Evolutionary conservation across 2,797 vertebrate species (phyloP).

Genomic region (Hyperoplus immaculatus): DNA sequence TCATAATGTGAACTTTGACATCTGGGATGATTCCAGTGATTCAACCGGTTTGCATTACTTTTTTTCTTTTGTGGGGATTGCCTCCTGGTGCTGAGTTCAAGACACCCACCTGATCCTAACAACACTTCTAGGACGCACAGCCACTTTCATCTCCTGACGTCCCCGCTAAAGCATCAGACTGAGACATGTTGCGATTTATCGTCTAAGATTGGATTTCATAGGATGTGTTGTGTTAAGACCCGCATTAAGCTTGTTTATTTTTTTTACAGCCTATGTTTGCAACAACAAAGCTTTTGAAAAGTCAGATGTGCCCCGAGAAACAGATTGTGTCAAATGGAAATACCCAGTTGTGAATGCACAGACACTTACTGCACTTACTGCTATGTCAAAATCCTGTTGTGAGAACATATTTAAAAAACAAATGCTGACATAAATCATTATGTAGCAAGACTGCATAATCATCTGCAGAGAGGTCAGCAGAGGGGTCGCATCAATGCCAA

Average conservation of each 20-base stretch:
- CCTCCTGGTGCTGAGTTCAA: background rate
- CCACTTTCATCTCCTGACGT: slow-evolving; percentile 1
- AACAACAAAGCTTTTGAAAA: slow-evolving; percentile 58
- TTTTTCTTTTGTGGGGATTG: slow-evolving; percentile 12
- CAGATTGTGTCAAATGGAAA: slow-evolving; percentile 53
- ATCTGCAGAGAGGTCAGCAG: slow-evolving; percentile 9
- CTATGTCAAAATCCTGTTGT: slow-evolving; percentile 44
- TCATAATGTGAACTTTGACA: slow-evolving; percentile 39
- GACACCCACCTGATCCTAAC: background rate
- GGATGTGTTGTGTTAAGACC: slow-evolving; percentile 78
- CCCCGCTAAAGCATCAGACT: slow-evolving; percentile 42
- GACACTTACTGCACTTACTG: slow-evolving; percentile 16
- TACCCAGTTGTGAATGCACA: slow-evolving; percentile 10
- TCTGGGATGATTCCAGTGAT: slow-evolving; percentile 49
- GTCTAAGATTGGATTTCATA: slow-evolving; percentile 70
- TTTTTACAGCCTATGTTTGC: slow-evolving; percentile 48
- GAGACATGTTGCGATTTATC: slow-evolving; percentile 53
- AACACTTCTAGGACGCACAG: background rate
- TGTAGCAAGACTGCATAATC: slow-evolving; percentile 17
- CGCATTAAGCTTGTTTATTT: slow-evolving; percentile 70
- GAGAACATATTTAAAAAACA: slow-evolving; percentile 48
- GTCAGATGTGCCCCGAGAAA: slow-evolving; percentile 56
- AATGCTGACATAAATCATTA: slow-evolving; percentile 21
- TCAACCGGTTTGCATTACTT: slow-evolving; percentile 28
- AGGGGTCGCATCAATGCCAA: background rate